These are phyloP conservation scores for Myrmecophaga tridactyla DNA, from an alignment of 2,113 vertebrate genomes.

Conservation along the genomic window DNA sequence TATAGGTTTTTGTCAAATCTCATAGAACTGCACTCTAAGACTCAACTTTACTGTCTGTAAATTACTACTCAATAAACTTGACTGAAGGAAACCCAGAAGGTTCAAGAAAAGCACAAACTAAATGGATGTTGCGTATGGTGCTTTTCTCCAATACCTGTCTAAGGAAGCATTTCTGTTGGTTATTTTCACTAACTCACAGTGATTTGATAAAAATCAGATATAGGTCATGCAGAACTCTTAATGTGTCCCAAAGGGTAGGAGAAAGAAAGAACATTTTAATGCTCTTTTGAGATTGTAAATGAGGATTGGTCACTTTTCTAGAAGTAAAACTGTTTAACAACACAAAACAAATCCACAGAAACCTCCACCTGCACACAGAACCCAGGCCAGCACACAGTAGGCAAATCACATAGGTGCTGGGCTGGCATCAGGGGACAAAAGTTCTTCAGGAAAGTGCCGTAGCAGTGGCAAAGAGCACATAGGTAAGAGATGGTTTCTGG, in stretches of 20 bases:
- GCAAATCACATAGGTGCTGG: accelerated
- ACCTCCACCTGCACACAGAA: background rate
- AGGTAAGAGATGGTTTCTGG: background rate
- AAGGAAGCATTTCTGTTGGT: background rate
- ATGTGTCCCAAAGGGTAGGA: background rate
- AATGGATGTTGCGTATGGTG: background rate
- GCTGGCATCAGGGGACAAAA: background rate
- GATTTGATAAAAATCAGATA: background rate
- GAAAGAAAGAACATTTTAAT: background rate
- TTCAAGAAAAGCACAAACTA: background rate
- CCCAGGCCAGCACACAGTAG: background rate
- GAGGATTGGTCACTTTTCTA: background rate
- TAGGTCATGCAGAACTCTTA: background rate
- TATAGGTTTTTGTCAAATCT: background rate
- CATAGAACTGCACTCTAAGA: too few species aligned
- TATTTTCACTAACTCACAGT: background rate
- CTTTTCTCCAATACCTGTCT: background rate
- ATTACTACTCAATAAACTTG: background rate
- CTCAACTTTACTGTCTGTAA: too few species aligned
- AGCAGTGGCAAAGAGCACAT: background rate
- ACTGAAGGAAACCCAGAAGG: background rate
- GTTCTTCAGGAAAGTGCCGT: background rate
- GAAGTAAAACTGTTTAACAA: background rate
- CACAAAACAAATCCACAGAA: background rate
- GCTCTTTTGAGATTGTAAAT: background rate